These are phyloP conservation scores for Gephyroberyx darwinii DNA, from an alignment of 2,797 vertebrate genomes.

Conservation along the genomic window DNA sequence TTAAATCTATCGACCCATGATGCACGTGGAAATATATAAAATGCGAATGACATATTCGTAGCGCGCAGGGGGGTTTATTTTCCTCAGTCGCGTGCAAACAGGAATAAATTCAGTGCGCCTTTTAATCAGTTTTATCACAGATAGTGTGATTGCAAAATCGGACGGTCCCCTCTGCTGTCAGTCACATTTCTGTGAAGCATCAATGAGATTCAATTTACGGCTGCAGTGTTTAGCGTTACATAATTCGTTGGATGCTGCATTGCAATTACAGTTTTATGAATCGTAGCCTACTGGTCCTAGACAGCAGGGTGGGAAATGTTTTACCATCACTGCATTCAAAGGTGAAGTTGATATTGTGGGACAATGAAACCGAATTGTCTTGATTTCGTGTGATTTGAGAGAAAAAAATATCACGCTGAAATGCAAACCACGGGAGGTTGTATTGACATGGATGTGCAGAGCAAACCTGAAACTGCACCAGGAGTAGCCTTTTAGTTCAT, in stretches of 20 bases:
- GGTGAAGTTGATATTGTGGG: neutral
- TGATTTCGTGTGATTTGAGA: neutral
- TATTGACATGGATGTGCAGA: constrained; percentile 26
- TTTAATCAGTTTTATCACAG: constrained; percentile 33
- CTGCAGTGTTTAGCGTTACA: constrained; percentile 70
- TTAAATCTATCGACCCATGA: neutral
- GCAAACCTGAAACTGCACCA: no score
- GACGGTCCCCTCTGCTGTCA: constrained; percentile 25
- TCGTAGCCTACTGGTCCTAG: neutral
- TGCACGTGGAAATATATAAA: constrained; percentile 2
- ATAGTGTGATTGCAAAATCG: constrained; percentile 21
- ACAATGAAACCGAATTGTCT: neutral
- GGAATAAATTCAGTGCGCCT: constrained; percentile 24
- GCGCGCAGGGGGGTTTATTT: constrained; percentile 7
- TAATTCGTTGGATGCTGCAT: constrained; percentile 74
- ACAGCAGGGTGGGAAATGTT: neutral
- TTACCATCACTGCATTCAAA: neutral
- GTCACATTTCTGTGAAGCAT: constrained; percentile 30
- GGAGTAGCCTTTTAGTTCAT: no score
- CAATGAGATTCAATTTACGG: constrained; percentile 36
- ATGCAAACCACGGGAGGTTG: constrained; percentile 68
- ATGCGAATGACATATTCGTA: constrained; percentile 20
- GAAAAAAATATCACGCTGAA: constrained; percentile 2
- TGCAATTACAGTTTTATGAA: constrained; percentile 65
- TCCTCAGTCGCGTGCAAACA: constrained; percentile 7